Base-by-base conservation (phyloP, 2,888 invertebrate genomes). In the Alloplasta piceator region DNA sequence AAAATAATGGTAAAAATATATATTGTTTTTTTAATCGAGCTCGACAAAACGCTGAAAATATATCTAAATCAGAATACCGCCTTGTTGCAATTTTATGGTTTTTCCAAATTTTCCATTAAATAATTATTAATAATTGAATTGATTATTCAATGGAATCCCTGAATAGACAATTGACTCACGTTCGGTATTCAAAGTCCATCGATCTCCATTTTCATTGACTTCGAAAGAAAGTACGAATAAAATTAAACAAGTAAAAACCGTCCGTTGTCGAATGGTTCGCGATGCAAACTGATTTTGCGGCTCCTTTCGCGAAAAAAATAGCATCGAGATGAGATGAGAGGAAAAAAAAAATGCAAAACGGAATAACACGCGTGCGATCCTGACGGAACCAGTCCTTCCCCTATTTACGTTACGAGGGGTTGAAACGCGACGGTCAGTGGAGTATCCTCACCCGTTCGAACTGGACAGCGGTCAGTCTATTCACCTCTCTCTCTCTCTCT, bases 331-430 rank as follows among this genome's bases (percentile, higher is more conserved):
- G 74, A 71, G 56, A 74, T 48, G 71, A 74, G 36, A 43, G 50
- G 46, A 67, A 64, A 55, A 41, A 58, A 41, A 56, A 39, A 52
- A 39, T n/a, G n/a, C n/a, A 38, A 58, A 58, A 12, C 16, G 12
- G 26, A 12, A 56, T n/a, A 70, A 82, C 63, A 67, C 26, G 16
- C 63, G 58, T 43, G 63, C 26, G 61, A 68, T 55, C 36, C 58
- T 64, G 75, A 56, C 79, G 61, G 87, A 90, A 90, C 90, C 89
- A 90, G 91, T 91, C 86, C 64, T 75, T 81, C 82, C 84, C 84
- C 87, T 82, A 81, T 66, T 79, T 64, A 71, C 63, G 73, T 50
- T 26, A 71, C 67, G 73, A 86, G 82, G 84, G 85, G 82, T 82
- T 67, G 50, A 64, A 75, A 70, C 73, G 72, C 41, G 71, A 72